Evolutionary conservation across 2,113 vertebrate genomes (phyloP), one percentile per base, ranked within the genome.

Genomic region (Anthoscopus minutus): DNA sequence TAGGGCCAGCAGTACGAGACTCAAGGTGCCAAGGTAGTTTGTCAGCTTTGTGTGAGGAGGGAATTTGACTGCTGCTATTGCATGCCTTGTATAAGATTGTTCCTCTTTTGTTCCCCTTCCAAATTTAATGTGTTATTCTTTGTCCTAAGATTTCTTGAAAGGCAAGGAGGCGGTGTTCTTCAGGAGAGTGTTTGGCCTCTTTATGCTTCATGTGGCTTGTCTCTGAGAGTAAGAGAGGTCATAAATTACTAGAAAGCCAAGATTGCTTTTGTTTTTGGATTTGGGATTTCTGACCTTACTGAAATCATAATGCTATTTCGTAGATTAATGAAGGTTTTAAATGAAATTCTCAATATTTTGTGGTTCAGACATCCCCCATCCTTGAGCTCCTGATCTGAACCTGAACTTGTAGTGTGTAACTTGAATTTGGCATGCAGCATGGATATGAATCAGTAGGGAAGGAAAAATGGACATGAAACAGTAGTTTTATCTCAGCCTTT

Each of bases 401-500:
- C 3, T 87, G 8, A 53, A 44, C 10, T n/a, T 51, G 8, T 6
- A 21, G 30, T 42, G 13, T 20, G 9, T 28, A 2, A 11, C 18
- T 53, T 92, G 25, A 88, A 30, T 69, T 72, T 80, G 42, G 14
- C 16, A 14, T 1, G 2, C 35, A 42, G 7, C 0, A 1, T 37
- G 31, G 8, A 9, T 44, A 20, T 51, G 30, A n/a, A 60, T 48
- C 65, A 19, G 2, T 53, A 33, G 28, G 23, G 27, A 58, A 14
- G 38, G 13, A 13, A 57, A 73, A 92, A 45, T n/a, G 40, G 25
- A 67, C 51, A 33, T 18, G 45, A 69, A 64, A 33, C 14, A 28
- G 24, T 85, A 30, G 69, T 92, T 85, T 72, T 82, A 56, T 80
- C 81, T 92, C 58, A 54, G 31, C 13, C 11, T 89, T 93, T 89